phyloP scores from a whole-genome alignment of 2,797 vertebrate genomes.

The Phrynocephalus guinanensis region DNA sequence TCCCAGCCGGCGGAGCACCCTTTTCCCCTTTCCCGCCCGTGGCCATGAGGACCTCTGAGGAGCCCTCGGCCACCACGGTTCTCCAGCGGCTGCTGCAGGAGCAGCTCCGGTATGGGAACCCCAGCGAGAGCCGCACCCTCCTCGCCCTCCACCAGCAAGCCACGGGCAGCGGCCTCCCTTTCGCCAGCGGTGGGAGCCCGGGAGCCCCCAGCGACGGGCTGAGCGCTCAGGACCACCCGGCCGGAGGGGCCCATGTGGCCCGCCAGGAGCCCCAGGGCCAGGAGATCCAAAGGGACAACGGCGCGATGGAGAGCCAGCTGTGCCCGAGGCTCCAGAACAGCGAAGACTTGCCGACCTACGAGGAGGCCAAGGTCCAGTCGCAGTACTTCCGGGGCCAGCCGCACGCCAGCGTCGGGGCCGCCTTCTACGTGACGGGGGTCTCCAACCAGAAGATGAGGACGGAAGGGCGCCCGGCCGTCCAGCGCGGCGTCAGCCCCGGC shows the following conservation, averaged over 20 bases:
- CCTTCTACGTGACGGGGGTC: constrained; percentile 93
- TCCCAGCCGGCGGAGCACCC: constrained; percentile 75
- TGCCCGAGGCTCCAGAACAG: constrained; percentile 84
- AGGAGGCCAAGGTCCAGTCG: constrained; percentile 98
- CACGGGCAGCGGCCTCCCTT: constrained; percentile 80
- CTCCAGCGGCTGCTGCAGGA: constrained; percentile 98
- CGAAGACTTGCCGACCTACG: constrained; percentile 95
- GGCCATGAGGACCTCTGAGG: constrained; percentile 95
- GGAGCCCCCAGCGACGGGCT: constrained; percentile 78
- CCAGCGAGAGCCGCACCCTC: constrained; percentile 89
- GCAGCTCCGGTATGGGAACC: constrained; percentile 92
- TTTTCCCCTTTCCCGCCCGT: constrained; percentile 81
- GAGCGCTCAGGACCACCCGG: constrained; percentile 87
- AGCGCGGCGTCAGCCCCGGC: constrained; percentile 88
- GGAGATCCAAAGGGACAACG: constrained; percentile 94
- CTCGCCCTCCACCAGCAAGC: constrained; percentile 90
- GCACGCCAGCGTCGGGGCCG: constrained; percentile 86
- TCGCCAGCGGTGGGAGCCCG: constrained; percentile 76
- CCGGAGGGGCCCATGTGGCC: constrained; percentile 90
- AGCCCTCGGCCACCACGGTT: constrained; percentile 91
- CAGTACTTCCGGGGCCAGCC: constrained; percentile 94
- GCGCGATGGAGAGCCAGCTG: constrained; percentile 90
- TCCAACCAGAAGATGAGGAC: constrained; percentile 91
- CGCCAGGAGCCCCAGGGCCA: constrained; percentile 99
- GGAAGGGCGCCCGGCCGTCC: constrained; percentile 91